phyloP scores from a whole-genome alignment of 2,888 invertebrate genomes.

The Hypselothyrea guttata region DNA sequence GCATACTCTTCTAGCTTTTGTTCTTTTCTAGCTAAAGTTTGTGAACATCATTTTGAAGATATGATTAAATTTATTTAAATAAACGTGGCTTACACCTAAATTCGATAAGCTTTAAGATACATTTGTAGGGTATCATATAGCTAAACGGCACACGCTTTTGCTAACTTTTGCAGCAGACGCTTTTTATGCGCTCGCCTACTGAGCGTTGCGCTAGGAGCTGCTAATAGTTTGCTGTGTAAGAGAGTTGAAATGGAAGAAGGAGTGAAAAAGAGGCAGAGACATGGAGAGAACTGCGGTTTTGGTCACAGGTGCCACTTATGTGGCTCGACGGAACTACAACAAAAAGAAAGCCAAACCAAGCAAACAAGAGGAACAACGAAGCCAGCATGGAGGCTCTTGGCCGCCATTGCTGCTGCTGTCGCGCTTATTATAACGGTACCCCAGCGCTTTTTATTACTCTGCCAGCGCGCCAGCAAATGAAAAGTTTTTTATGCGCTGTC shows the following conservation, averaged over 20 bases:
- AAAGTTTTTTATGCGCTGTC: conserved; percentile 58
- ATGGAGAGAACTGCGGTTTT: too few relatives aligned
- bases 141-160: conserved; percentile 11
- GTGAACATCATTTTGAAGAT: too few relatives aligned
- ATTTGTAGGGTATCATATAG: conserved; percentile 17
- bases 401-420: conserved; percentile 24
- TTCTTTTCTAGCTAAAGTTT: too few relatives aligned
- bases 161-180: conserved; percentile 47
- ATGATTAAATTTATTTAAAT: too few relatives aligned
- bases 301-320: conserved; percentile 76
- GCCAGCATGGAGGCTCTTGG: conserved; percentile 41
- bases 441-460: conserved; percentile 57
- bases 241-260: too few relatives aligned
- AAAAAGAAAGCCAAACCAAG: too few relatives aligned
- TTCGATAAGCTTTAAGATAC: too few relatives aligned
- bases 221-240: conserved; percentile 6
- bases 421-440: conserved; percentile 55
- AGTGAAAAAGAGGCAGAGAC: too few relatives aligned
- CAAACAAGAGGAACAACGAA: not conserved
- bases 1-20: too few relatives aligned
- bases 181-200: conserved; percentile 56
- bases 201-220: conserved; percentile 36
- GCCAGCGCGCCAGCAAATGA: conserved; percentile 42
- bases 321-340: conserved; percentile 27
- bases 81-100: too few relatives aligned